These are phyloP conservation scores for Podarcis siculus DNA, from an alignment of 2,797 vertebrate species.

Conservation along the genomic window DNA sequence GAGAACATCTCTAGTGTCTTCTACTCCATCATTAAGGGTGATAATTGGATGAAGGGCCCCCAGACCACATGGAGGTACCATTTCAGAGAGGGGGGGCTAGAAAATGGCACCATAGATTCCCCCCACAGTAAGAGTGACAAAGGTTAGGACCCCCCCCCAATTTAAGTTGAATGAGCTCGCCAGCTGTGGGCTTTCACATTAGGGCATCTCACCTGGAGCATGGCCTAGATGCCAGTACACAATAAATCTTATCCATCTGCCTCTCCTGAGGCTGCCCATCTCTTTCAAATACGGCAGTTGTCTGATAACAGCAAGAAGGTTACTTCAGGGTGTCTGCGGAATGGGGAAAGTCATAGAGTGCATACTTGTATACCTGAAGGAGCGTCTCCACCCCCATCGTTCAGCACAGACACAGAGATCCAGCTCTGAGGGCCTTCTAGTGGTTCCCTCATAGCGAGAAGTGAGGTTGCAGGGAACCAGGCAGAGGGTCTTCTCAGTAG, in stretches of 20 bases:
- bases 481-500: too few species aligned
- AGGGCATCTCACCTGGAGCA: background rate
- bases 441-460: too few species aligned
- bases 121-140: background rate
- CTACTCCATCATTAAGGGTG: background rate
- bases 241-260: background rate
- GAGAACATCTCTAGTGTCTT: background rate
- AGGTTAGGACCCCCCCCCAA: conserved; percentile 11
- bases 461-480: too few species aligned
- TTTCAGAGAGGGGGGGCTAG: background rate
- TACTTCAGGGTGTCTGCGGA: conserved; percentile 14
- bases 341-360: conserved; percentile 2
- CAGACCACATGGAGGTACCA: background rate
- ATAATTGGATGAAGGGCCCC: background rate
- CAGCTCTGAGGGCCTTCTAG: too few species aligned
- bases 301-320: background rate
- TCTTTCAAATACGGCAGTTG: background rate
- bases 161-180: conserved; percentile 35
- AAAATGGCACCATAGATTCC: background rate
- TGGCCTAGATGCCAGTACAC: background rate
- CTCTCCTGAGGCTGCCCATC: background rate
- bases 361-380: too few species aligned
- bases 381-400: too few species aligned
- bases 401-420: too few species aligned
- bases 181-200: background rate